These are phyloP conservation scores for Leucopsar rothschildi DNA, from an alignment of 2,113 vertebrate genomes.

Conservation along the genomic window DNA sequence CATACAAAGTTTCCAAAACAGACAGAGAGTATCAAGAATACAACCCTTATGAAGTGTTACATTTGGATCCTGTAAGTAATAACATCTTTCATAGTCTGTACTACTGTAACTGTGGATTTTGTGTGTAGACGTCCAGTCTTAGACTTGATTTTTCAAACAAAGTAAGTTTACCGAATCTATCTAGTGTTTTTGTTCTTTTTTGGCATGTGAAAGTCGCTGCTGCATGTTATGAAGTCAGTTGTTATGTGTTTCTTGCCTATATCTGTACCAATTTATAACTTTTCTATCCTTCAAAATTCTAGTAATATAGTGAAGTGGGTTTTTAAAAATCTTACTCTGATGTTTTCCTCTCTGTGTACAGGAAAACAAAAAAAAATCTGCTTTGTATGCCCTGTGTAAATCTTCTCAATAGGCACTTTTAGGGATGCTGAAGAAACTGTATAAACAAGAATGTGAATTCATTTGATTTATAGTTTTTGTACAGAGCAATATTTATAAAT, in stretches of 20 bases:
- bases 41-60: constrained; percentile 95
- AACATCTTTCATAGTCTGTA: background rate
- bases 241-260: background rate
- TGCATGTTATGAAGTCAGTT: background rate
- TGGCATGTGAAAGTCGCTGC: background rate
- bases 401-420: background rate
- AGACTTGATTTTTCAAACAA: background rate
- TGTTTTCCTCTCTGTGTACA: background rate
- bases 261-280: background rate
- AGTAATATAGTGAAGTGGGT: background rate
- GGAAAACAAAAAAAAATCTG: background rate
- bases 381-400: background rate
- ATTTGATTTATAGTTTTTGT: background rate
- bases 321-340: background rate
- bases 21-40: constrained; percentile 98
- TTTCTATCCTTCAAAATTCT: background rate
- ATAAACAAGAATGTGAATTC: background rate
- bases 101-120: background rate
- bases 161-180: background rate
- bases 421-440: background rate
- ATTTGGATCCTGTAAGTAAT: constrained; percentile 91
- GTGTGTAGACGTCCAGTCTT: background rate
- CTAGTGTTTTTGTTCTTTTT: background rate
- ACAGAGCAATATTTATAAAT: background rate
- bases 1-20: constrained; percentile 97